These are phyloP conservation scores for Teleopsis dalmanni DNA, from an alignment of 1,140 invertebrate species.

Conservation along the genomic window DNA sequence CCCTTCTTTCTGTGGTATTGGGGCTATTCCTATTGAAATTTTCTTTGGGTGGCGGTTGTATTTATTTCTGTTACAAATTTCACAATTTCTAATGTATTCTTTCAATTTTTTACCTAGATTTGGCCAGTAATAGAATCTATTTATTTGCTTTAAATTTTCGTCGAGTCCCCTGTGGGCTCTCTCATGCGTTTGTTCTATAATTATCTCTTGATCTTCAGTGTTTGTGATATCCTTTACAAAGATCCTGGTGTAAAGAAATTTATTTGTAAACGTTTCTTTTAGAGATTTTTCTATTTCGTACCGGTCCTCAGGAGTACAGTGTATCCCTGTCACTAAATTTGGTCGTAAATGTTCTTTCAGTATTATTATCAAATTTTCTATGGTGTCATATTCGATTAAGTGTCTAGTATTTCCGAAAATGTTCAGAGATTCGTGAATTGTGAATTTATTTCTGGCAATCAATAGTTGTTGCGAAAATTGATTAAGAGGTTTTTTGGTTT, in stretches of 20 bases:
- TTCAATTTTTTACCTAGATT: background rate
- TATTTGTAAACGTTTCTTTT: background rate
- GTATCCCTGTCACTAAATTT: background rate
- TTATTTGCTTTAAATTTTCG: background rate
- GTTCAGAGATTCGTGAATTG: background rate
- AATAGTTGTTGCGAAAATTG: background rate
- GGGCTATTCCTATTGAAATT: background rate
- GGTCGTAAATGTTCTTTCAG: background rate
- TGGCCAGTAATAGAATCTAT: background rate
- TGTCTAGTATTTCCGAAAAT: background rate
- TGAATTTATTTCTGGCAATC: background rate
- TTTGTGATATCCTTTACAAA: background rate
- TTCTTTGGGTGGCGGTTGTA: background rate
- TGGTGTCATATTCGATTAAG: background rate
- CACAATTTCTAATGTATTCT: background rate
- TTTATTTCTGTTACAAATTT: background rate
- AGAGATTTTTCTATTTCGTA: background rate
- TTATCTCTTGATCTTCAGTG: background rate
- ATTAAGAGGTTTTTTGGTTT: background rate
- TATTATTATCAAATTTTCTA: background rate
- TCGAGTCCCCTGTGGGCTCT: background rate
- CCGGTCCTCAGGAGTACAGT: background rate
- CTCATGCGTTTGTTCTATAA: background rate
- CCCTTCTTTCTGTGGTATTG: background rate
- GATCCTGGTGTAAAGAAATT: background rate